Evolutionary conservation across 2,113 vertebrate genomes (phyloP).

Genomic region (Pseudois nayaur): DNA sequence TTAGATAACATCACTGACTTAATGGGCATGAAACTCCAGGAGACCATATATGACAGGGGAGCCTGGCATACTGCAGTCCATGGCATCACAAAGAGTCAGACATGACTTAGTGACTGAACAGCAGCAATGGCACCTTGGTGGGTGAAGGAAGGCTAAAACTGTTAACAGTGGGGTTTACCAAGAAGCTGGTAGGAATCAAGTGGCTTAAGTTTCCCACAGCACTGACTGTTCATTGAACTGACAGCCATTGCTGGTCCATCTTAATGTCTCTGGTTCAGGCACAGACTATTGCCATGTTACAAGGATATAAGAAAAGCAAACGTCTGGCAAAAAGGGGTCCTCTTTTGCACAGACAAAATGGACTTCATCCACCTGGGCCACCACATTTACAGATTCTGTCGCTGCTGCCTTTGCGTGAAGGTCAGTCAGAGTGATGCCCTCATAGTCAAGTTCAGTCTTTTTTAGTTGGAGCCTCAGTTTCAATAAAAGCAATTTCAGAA

Average conservation of each 20-base stretch:
- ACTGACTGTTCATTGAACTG: neutral
- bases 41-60: neutral
- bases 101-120: neutral
- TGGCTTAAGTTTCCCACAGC: neutral
- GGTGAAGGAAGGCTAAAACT: neutral
- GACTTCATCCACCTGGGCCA: neutral
- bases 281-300: neutral
- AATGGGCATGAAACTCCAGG: neutral
- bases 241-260: neutral
- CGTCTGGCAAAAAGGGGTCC: neutral
- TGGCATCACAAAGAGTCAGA: fast-evolving
- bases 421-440: neutral
- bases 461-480: neutral
- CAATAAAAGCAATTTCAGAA: neutral
- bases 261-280: neutral
- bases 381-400: neutral
- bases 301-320: neutral
- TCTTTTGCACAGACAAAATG: neutral
- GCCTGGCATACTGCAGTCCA: neutral
- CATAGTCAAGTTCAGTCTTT: neutral
- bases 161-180: neutral
- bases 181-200: neutral
- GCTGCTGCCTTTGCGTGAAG: neutral
- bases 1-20: neutral
- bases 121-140: neutral